phyloP scores from a whole-genome alignment of 2,797 vertebrate species.

The Mycteria americana region DNA sequence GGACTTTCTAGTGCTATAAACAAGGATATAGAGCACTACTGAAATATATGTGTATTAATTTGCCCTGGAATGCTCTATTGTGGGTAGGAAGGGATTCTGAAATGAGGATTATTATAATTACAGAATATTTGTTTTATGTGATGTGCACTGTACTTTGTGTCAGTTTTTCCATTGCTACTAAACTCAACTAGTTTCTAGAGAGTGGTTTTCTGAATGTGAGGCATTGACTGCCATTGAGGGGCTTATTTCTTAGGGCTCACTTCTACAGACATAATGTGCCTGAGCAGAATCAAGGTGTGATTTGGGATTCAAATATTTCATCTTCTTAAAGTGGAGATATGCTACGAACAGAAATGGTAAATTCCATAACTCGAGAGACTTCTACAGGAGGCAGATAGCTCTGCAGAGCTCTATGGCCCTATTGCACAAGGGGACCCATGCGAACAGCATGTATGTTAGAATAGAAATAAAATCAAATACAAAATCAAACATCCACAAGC shows the following conservation, averaged over 20 bases:
- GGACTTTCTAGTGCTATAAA: not conserved
- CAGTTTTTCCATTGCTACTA: not conserved
- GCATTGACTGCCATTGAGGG: not conserved
- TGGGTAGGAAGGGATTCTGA: not conserved
- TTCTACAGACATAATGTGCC: not conserved
- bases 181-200: not conserved
- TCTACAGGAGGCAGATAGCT: accelerated
- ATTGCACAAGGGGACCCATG: not conserved
- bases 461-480: not conserved
- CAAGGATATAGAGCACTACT: not conserved
- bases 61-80: not conserved
- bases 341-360: not conserved
- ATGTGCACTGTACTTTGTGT: not conserved
- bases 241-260: not conserved
- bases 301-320: not conserved
- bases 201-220: not conserved
- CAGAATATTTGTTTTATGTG: not conserved
- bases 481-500: not conserved
- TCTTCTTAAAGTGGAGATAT: not conserved
- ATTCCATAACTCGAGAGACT: not conserved
- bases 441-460: accelerated
- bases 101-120: not conserved
- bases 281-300: not conserved
- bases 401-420: not conserved
- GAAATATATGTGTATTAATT: not conserved